These are phyloP conservation scores for Agrotis segetum DNA, from an alignment of 2,888 invertebrate species.

Conservation along the genomic window DNA sequence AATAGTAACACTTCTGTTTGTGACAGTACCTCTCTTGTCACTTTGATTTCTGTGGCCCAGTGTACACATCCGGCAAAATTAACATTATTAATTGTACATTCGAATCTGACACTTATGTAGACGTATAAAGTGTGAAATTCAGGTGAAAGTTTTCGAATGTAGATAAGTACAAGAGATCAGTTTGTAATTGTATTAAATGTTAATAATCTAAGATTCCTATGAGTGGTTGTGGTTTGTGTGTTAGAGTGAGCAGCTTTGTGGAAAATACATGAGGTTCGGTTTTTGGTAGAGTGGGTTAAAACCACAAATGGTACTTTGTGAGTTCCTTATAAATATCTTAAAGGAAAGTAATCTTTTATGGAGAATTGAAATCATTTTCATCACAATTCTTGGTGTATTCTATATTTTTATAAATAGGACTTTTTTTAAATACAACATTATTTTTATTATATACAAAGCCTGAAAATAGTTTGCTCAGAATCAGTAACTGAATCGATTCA, in stretches of 20 bases:
- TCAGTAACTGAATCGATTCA: too few relatives aligned
- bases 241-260: slow-evolving; percentile 29
- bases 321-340: slow-evolving; percentile 10
- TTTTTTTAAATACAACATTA: too few relatives aligned
- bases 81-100: slow-evolving; percentile 63
- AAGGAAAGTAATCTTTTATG: too few relatives aligned
- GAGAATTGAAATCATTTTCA: too few relatives aligned
- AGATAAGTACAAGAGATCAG: neutral
- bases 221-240: slow-evolving; percentile 34
- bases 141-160: slow-evolving; percentile 15
- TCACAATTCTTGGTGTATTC: too few relatives aligned
- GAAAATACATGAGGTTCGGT: slow-evolving; percentile 28
- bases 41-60: slow-evolving; percentile 66
- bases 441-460: too few relatives aligned
- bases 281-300: slow-evolving; percentile 16
- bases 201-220: slow-evolving; percentile 42
- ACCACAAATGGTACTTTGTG: slow-evolving; percentile 2
- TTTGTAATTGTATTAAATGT: slow-evolving; percentile 47
- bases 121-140: slow-evolving; percentile 23
- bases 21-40: slow-evolving; percentile 69
- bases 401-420: too few relatives aligned
- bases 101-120: slow-evolving; percentile 44
- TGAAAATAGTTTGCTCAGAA: too few relatives aligned
- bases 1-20: slow-evolving; percentile 54
- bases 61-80: slow-evolving; percentile 62